Conservation (phyloP, 2,888 invertebrate genomes). For the Euplagia quadripunctaria region DNA sequence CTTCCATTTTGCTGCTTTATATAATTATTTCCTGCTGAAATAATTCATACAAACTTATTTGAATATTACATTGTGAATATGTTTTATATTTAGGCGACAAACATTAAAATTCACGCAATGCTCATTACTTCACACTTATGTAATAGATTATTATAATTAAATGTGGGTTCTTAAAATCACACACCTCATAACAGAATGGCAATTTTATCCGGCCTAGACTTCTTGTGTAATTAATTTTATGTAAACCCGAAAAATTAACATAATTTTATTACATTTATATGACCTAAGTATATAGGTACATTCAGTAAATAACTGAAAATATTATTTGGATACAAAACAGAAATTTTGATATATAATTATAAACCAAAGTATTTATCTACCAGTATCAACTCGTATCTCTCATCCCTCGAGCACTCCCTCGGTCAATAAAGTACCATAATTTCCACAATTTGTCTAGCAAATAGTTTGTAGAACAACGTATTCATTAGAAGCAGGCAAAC, state of each 20-base stretch:
- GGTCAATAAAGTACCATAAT: too few species aligned
- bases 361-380: too few species aligned
- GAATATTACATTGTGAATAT: conserved; percentile 10
- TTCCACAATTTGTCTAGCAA: background rate
- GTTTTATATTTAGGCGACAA: background rate
- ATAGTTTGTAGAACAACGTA: background rate
- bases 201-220: background rate
- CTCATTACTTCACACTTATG: background rate
- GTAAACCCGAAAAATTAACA: background rate
- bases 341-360: too few species aligned
- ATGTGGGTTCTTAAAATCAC: conserved; percentile 1
- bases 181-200: background rate
- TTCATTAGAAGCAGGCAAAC: background rate
- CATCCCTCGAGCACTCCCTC: too few species aligned
- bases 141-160: background rate
- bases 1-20: conserved; percentile 36
- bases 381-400: too few species aligned
- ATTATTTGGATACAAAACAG: too few species aligned
- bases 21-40: conserved; percentile 36
- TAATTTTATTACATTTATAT: background rate
- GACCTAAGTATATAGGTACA: too few species aligned
- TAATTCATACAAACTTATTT: conserved; percentile 22
- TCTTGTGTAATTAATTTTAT: background rate
- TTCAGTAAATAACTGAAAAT: too few species aligned
- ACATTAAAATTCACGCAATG: conserved; percentile 4